Percentiles rank a stretch among this genome's conserved stretches.
These are phyloP conservation scores for Cataglyphis hispanica DNA, from an alignment of 1,140 invertebrate species.

Conservation along the genomic window DNA sequence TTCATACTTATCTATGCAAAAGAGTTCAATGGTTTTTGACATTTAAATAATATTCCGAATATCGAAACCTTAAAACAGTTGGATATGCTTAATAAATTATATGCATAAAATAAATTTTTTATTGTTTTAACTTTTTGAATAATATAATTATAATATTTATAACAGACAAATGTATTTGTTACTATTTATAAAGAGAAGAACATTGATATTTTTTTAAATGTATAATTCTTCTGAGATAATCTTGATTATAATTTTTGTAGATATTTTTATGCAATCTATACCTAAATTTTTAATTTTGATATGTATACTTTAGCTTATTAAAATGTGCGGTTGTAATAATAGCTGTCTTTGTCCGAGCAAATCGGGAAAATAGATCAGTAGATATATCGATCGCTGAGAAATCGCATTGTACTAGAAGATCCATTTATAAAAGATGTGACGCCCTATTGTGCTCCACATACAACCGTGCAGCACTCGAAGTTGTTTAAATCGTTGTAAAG, in stretches of 20 bases:
- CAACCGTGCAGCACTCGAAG: constrained; percentile 78
- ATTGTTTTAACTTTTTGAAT: too few species aligned
- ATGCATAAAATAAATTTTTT: too few species aligned
- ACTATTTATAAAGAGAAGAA: neutral
- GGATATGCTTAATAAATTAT: neutral
- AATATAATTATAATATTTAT: too few species aligned
- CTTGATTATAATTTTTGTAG: neutral
- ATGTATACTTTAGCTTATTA: neutral
- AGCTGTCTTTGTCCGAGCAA: constrained; percentile 61
- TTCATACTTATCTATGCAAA: neutral
- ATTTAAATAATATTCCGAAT: neutral
- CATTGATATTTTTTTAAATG: neutral
- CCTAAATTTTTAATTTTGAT: neutral
- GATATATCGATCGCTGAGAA: constrained; percentile 50
- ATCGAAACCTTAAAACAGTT: neutral
- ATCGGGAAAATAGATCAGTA: constrained; percentile 61
- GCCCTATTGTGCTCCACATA: constrained; percentile 74
- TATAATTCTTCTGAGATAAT: neutral
- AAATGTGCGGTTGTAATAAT: constrained; percentile 41
- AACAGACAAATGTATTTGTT: neutral
- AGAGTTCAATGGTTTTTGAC: neutral
- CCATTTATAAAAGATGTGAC: constrained; percentile 75
- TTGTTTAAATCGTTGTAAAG: constrained; percentile 86
- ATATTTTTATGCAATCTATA: neutral
- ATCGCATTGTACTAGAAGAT: constrained; percentile 56